These are phyloP conservation scores for Chironomus tepperi DNA, from an alignment of 1,140 invertebrate genomes.

Conservation along the genomic window DNA sequence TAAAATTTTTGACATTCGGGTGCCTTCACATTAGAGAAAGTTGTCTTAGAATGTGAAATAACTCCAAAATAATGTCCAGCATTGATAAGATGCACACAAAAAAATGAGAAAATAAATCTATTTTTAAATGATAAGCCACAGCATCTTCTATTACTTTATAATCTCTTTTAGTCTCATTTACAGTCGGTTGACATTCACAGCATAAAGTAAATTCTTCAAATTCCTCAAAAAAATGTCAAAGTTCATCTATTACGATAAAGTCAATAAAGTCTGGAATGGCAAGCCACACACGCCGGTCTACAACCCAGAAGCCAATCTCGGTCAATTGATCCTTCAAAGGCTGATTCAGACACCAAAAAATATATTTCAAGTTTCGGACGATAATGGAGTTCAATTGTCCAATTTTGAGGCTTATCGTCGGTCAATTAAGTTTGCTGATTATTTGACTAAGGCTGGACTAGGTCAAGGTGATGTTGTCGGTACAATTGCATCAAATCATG, in stretches of 20 bases:
- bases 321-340: not conserved
- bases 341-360: not conserved
- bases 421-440: slow-evolving; percentile 3
- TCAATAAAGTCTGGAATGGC: not conserved
- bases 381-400: not conserved
- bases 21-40: too few relatives aligned
- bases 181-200: too few relatives aligned
- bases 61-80: too few relatives aligned
- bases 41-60: too few relatives aligned
- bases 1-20: too few relatives aligned
- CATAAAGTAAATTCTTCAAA: too few relatives aligned
- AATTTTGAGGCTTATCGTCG: not conserved
- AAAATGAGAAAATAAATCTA: too few relatives aligned
- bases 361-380: not conserved
- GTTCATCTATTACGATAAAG: not conserved
- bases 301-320: not conserved
- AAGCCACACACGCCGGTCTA: not conserved
- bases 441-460: not conserved
- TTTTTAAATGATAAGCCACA: too few relatives aligned
- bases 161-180: too few relatives aligned
- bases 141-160: too few relatives aligned
- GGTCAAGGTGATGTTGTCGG: not conserved
- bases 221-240: too few relatives aligned
- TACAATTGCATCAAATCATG: not conserved
- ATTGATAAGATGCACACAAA: too few relatives aligned